Conservation (phyloP, 2,113 vertebrate species). For the Ptilonorhynchus violaceus region DNA sequence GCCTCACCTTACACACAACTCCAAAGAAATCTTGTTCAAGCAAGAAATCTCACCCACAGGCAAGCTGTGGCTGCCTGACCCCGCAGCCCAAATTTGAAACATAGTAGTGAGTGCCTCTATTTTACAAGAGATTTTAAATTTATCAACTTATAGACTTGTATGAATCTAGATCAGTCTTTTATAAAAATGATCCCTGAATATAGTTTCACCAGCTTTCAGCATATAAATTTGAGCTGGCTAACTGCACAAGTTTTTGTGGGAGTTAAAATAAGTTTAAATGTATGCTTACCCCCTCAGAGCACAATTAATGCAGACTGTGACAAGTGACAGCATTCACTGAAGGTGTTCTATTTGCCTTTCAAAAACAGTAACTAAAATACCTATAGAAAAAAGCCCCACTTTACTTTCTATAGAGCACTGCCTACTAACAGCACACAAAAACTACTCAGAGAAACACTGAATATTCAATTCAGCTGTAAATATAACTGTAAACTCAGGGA, state of each 20-base stretch:
- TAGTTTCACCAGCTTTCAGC: neutral
- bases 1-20: neutral
- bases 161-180: neutral
- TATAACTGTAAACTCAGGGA: neutral
- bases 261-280: neutral
- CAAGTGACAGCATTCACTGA: slow-evolving; percentile 11
- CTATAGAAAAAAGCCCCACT: neutral
- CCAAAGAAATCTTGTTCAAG: neutral
- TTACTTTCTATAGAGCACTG: neutral
- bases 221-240: neutral
- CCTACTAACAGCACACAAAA: neutral
- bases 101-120: neutral
- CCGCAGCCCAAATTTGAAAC: neutral
- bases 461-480: slow-evolving; percentile 13
- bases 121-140: neutral
- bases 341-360: slow-evolving; percentile 11
- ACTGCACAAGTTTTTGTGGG: neutral
- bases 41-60: neutral
- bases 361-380: neutral
- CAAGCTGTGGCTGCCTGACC: neutral
- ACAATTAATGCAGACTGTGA: slow-evolving; percentile 2
- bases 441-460: slow-evolving; percentile 8
- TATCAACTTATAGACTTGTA: neutral
- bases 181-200: neutral
- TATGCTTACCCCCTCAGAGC: neutral